phyloP scores from a whole-genome alignment of 1,140 invertebrate species.

The Lysiphlebus fabarum region DNA sequence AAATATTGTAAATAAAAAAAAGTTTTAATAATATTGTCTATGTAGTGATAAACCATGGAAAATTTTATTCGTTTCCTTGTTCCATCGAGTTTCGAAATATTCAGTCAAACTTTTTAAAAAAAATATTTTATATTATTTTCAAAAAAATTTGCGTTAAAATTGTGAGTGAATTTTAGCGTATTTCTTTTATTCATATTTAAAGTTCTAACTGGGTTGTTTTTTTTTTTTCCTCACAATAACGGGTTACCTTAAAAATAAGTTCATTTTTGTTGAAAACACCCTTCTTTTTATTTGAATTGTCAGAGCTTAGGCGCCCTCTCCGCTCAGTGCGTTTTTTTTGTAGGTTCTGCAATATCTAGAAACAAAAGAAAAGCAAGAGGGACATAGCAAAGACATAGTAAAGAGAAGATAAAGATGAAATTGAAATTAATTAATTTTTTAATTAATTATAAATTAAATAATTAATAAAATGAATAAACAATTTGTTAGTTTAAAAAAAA shows the following conservation, averaged over 20 bases:
- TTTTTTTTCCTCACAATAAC: constrained; percentile 42
- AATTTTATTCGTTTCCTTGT: background rate
- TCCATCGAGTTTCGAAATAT: constrained; percentile 3
- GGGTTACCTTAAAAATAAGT: constrained; percentile 94
- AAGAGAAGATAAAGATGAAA: constrained; percentile 46
- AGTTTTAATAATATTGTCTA: no score
- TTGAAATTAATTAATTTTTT: background rate
- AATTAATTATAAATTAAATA: no score
- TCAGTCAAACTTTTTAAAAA: background rate
- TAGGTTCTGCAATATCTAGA: constrained; percentile 96
- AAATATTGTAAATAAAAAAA: no score
- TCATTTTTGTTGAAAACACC: constrained; percentile 87
- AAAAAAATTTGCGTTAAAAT: background rate
- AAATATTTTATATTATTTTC: background rate
- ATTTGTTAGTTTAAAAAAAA: no score
- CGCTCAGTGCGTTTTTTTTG: constrained; percentile 94
- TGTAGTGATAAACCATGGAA: background rate
- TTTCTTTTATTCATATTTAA: constrained; percentile 10
- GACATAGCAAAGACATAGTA: constrained; percentile 58
- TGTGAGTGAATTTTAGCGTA: no score
- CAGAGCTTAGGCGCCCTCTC: constrained; percentile 85
- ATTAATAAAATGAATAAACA: no score
- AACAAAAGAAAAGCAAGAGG: constrained; percentile 69
- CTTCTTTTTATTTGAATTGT: constrained; percentile 84
- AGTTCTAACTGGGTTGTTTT: constrained; percentile 45